Evolutionary conservation across 2,797 vertebrate genomes (phyloP), one percentile per base, ranked within the genome.

Genomic region (Tokudaia muenninki): DNA sequence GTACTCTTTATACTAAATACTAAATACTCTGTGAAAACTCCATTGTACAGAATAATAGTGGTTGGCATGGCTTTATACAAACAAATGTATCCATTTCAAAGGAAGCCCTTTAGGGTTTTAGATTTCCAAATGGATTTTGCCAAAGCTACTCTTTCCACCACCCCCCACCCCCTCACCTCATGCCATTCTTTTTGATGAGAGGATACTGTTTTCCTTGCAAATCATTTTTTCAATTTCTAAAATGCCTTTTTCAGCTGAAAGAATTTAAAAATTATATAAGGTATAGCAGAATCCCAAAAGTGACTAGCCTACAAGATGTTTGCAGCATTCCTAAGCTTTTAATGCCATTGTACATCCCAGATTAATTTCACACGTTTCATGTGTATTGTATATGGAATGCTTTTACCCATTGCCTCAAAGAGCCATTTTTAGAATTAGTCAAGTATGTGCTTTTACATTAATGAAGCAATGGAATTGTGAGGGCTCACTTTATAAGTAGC

Each of bases 101-200:
- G 26, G 61, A 70, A 52, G 37, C 3, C 8, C 37, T 81, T 77
- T 77, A 63, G 37, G 57, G 21, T 92, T 44, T 44, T 44, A 75
- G 31, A 70, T 44, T 92, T 21, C 70, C 86, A 59, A 87, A 37
- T 82, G n/a, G 75, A 50, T 74, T 81, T 50, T 47, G 31, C 50
- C 65, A n/a, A 86, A 74, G 5, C 87, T 81, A 7, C 79, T 52
- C 47, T 17, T 67, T 74, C 41, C 41, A 41, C 41, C n/a, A n/a
- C 10, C 19, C 29, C 9, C 37, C 6, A 14, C 22, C 19, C 29
- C 74, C 75, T 59, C 31, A 80, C 47, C 26, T 9, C 3, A 24
- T 65, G 50, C 77, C 47, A 59, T 75, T 90, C 63, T 75, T 94
- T 75, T 50, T 94, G 37, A 75, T 90, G 57, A 90, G 82, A 88